Evolutionary conservation across 2,797 vertebrate genomes (phyloP), one percentile per base, ranked within the genome.

Genomic region (Halcyon chelicuti): DNA sequence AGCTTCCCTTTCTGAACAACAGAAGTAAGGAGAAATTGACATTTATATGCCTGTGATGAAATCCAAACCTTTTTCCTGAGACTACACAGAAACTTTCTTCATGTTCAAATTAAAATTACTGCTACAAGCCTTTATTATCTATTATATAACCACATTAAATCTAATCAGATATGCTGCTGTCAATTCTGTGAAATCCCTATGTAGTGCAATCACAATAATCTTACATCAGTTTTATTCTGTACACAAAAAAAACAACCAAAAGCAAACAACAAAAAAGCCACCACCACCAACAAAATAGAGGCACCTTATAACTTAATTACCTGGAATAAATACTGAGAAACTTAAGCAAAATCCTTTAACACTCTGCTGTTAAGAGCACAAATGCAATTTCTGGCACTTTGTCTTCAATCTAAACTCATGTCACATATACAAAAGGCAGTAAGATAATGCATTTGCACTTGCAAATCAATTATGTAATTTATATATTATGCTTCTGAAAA

Each of bases 71-170:
- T 83, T 91, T 94, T 54, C 71, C 33, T 37, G 57, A 93, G 61
- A 90, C 79, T 67, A 86, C 46, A 95, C 52, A 92, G 72, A 95
- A 93, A 7, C 4, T 65, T 86, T 95, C 37, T 67, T 77, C 37
- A 23, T 55, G 35, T 89, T 87, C 67, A 90, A 86, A 77, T 91
- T 74, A 61, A 95, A 92, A 88, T 79, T 80, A 85, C 63, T 90
- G 71, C 73, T 96, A 86, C 42, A 77, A 91, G 65, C 37, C 63
- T 89, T 91, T 77, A 79, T 89, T 77, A 85, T 61, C 83, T 71
- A 26, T 91, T 94, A 76, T 68, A 93, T 85, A 95, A 92, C 66
- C 60, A 71, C 49, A 86, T 89, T 51, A 81, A 84, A 92, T 88
- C 88, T 93, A 92, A 90, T 79, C 67, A 90, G 78, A 88, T 79